Evolutionary conservation across 2,888 invertebrate species (phyloP), one percentile per base, ranked within the genome.

Genomic region (Adelognathus sp.): DNA sequence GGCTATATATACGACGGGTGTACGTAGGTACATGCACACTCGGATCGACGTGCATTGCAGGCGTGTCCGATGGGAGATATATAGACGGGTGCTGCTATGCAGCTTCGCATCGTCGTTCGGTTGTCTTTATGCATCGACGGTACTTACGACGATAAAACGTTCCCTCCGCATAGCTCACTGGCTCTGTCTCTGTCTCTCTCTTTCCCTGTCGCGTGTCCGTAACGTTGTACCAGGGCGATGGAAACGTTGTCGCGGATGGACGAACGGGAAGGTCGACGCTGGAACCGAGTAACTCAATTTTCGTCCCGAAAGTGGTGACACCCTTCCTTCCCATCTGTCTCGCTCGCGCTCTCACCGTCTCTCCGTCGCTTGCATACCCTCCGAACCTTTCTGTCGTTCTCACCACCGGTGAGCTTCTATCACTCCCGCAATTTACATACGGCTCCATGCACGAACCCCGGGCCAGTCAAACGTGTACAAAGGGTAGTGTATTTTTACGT

Each of bases 291-390:
- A 83, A 83, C 82, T 83, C 82, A 82, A 83, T 83, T 83, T 83
- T 83, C 83, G 82, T 79, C 71, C 77, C 74, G 79, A 83, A 83
- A 82, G 83, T 83, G 83, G 80, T 78, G 79, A 82, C 83, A 81
- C 83, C 80, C 81, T 81, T 76, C 76, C 70, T 70, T 52, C 39
- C 63, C 39, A 29, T 27, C 58, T 50, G 44, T 54, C 79, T 60
- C 52, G 46, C 66, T 69, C 44, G 36, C 58, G 52, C 63, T 76
- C 76, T n/a, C n/a, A n/a, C 39, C 39, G 39, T 14, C 39, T 41
- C n/a, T 41, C 39, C n/a, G 39, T n/a, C n/a, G 24, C 50, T n/a
- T 50, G 50, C 50, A 24, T n/a, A n/a, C 24, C 24, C 50, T 24
- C 11, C 21, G 21, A 24, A 11, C 60, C 76, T 67, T 61, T 64